Evolutionary conservation across 2,888 invertebrate species (phyloP).

Genomic region (Trimorus sp.): DNA sequence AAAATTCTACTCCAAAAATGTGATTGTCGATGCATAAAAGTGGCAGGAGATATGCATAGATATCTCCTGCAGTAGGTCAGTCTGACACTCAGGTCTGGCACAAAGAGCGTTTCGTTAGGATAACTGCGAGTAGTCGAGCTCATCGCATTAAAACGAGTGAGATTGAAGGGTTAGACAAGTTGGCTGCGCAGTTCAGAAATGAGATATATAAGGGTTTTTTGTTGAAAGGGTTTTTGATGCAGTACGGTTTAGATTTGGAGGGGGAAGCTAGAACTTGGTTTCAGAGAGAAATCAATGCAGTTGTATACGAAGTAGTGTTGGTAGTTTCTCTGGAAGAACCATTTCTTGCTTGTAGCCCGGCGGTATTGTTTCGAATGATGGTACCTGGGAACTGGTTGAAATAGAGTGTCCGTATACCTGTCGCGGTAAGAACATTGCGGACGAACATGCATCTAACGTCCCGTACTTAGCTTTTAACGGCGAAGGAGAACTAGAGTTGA

Average conservation of each 20-base stretch:
- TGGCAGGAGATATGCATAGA: background rate
- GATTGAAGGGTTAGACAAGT: background rate
- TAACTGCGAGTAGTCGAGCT: slow-evolving; percentile 27
- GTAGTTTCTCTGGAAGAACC: slow-evolving; percentile 7
- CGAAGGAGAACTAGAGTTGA: background rate
- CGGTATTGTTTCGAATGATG: background rate
- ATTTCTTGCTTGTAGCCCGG: slow-evolving; percentile 4
- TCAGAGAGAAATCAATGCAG: background rate
- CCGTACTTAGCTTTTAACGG: background rate
- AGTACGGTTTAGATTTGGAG: slow-evolving; percentile 5
- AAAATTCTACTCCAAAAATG: background rate
- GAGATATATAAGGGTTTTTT: slow-evolving; percentile 2
- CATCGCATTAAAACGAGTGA: slow-evolving; percentile 23
- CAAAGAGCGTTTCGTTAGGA: slow-evolving; percentile 9
- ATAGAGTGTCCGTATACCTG: slow-evolving; percentile 7
- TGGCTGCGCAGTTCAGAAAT: background rate
- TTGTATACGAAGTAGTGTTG: slow-evolving; percentile 10
- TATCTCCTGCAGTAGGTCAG: background rate
- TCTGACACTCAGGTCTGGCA: background rate
- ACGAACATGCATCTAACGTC: background rate
- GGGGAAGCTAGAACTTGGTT: background rate
- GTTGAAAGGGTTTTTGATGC: slow-evolving; percentile 15
- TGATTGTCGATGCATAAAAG: background rate
- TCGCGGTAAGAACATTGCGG: background rate
- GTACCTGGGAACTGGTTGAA: background rate